Base-by-base conservation (phyloP, 2,888 invertebrate genomes). In the Timema cristinae region DNA sequence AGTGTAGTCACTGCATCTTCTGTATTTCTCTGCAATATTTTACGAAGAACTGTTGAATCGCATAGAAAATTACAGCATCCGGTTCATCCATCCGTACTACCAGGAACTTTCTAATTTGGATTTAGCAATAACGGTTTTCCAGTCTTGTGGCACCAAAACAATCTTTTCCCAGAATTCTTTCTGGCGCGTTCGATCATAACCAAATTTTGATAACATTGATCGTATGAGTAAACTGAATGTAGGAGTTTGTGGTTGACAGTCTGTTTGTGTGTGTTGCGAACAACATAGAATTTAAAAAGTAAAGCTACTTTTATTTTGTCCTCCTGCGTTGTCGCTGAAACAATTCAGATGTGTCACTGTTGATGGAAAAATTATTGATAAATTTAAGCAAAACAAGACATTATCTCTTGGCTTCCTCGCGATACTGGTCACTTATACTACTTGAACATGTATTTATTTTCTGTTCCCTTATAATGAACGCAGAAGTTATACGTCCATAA, bases 401-500 rank as follows among this genome's bases (percentile, higher is more conserved):
- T 66, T 4, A 76, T 76, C 75, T 77, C 76, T 52, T 77, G 59
- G 47, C 73, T 74, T 11, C 76, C 73, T 66, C 75, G 66, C n/a
- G 72, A 54, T 61, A 74, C 73, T 67, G 74, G 67, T 9, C 74
- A 75, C 71, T 78, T 74, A 73, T 76, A 66, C 75, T 75, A 76
- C 51, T 76, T 71, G 66, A 69, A 76, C 76, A 75, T 76, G n/a
- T 8, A 10, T 11, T 56, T 73, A 47, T 66, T 66, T n/a, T 54
- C 69, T 51, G 61, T 68, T 48, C 63, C 63, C 63, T 48, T 5
- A 13, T 63, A 0, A 48, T 47, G 63, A 48, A 63, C 48, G 71
- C 67, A 56, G 50, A 77, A 67, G 68, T 75, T 77, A 67, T 77
- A 77, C 6, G 76, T 75, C 75, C 75, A 77, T 47, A 77, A 72